Evolutionary conservation across 2,797 vertebrate genomes (phyloP).

Genomic region (Gouania willdenowi): DNA sequence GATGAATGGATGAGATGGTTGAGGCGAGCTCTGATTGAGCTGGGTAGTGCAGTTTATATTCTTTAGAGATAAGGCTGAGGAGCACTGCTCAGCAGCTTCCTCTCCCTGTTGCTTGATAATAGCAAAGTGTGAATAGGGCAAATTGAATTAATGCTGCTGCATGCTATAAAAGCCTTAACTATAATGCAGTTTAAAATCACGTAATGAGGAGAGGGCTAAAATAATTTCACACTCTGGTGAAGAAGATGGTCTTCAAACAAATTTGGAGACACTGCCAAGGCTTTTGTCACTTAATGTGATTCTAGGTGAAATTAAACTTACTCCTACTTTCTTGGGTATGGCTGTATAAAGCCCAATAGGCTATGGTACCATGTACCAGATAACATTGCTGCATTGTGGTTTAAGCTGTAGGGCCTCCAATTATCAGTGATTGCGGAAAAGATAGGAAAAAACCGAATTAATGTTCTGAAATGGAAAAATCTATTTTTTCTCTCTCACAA

Average conservation of each 20-base stretch:
- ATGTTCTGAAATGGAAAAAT: too few species aligned
- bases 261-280: constrained; percentile 57
- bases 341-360: constrained; percentile 16
- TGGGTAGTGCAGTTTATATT: constrained; percentile 71
- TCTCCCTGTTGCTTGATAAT: constrained; percentile 68
- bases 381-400: too few species aligned
- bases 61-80: constrained; percentile 69
- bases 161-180: constrained; percentile 73
- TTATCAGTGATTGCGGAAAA: too few species aligned
- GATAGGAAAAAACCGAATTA: too few species aligned
- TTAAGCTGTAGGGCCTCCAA: too few species aligned
- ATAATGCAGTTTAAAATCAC: constrained; percentile 77
- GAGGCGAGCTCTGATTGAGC: constrained; percentile 59
- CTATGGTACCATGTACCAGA: too few species aligned
- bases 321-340: constrained; percentile 44
- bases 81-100: constrained; percentile 66
- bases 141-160: constrained; percentile 75
- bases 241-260: constrained; percentile 66
- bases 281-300: constrained; percentile 66
- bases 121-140: constrained; percentile 71
- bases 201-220: constrained; percentile 76
- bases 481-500: too few species aligned
- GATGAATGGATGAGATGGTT: constrained; percentile 56
- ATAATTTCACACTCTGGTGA: constrained; percentile 76
- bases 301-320: constrained; percentile 57